These are phyloP conservation scores for Gopherus evgoodei DNA, from an alignment of 2,113 vertebrate species.

Conservation along the genomic window DNA sequence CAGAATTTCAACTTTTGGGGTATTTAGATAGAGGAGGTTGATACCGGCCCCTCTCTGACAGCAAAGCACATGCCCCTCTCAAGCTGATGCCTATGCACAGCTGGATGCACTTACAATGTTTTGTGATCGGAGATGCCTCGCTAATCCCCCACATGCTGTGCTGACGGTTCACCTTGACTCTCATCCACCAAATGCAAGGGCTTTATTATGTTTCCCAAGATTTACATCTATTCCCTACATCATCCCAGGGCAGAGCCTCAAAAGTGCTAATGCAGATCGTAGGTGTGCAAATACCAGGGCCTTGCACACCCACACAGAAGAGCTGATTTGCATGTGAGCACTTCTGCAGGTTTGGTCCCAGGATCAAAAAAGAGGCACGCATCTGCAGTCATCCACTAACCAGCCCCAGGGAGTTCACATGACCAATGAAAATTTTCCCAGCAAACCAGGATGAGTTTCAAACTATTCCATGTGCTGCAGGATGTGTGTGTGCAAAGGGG, in stretches of 20 bases:
- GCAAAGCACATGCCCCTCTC: background rate
- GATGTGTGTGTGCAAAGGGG: background rate
- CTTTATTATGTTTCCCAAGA: background rate
- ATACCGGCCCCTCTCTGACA: rapidly evolving
- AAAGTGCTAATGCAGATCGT: background rate
- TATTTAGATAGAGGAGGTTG: rapidly evolving
- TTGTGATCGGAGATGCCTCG: background rate
- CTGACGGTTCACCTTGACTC: rapidly evolving
- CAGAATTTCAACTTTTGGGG: rapidly evolving
- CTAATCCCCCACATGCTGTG: rapidly evolving
- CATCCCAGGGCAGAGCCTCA: background rate
- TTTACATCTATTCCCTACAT: rapidly evolving
- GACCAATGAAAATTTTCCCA: background rate
- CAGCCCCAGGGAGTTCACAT: background rate
- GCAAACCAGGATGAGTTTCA: background rate
- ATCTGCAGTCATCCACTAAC: rapidly evolving
- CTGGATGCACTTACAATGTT: background rate
- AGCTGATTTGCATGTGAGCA: rapidly evolving
- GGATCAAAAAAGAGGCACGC: background rate
- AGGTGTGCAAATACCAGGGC: background rate
- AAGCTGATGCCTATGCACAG: rapidly evolving
- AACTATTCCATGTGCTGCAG: background rate
- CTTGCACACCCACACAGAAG: background rate
- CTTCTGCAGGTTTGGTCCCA: background rate
- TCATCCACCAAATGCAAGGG: background rate